Conservation (phyloP, 2,113 vertebrate species). For the Neomonachus schauinslandi region DNA sequence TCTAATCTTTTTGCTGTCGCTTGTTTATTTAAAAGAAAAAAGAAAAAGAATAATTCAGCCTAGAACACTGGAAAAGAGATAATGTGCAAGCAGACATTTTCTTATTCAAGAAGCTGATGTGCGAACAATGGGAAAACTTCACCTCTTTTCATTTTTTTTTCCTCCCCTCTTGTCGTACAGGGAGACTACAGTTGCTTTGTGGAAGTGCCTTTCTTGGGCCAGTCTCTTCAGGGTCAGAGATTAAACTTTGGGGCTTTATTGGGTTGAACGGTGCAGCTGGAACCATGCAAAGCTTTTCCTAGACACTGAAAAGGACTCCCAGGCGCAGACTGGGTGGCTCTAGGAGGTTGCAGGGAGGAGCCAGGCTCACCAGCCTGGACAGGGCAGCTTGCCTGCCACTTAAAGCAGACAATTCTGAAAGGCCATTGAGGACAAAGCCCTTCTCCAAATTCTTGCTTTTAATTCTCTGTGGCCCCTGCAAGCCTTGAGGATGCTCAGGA, state of each 20-base stretch:
- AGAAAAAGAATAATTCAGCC: neutral
- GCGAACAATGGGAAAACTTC: neutral
- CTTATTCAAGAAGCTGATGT: neutral
- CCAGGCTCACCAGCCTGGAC: neutral
- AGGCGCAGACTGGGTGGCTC: neutral
- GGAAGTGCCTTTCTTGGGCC: neutral
- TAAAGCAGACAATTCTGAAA: constrained; percentile 51
- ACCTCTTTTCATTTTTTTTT: neutral
- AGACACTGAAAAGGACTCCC: constrained; percentile 2
- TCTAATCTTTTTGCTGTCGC: neutral
- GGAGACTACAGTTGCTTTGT: neutral
- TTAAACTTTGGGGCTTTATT: constrained; percentile 6
- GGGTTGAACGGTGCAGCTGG: neutral
- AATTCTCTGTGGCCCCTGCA: neutral
- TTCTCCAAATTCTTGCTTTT: constrained; percentile 21
- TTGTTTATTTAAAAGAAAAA: neutral
- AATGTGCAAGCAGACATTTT: neutral
- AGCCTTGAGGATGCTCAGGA: neutral
- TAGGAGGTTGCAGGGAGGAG: constrained; percentile 14
- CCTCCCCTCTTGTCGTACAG: neutral
- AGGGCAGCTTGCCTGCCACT: constrained; percentile 51
- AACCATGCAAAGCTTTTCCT: neutral
- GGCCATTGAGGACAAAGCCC: constrained; percentile 52
- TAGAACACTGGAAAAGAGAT: neutral
- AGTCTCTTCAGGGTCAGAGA: constrained; percentile 47